Evolutionary conservation across 2,888 invertebrate genomes (phyloP), one percentile per base, ranked within the genome.

Genomic region (Leptarthrus brevirostris): DNA sequence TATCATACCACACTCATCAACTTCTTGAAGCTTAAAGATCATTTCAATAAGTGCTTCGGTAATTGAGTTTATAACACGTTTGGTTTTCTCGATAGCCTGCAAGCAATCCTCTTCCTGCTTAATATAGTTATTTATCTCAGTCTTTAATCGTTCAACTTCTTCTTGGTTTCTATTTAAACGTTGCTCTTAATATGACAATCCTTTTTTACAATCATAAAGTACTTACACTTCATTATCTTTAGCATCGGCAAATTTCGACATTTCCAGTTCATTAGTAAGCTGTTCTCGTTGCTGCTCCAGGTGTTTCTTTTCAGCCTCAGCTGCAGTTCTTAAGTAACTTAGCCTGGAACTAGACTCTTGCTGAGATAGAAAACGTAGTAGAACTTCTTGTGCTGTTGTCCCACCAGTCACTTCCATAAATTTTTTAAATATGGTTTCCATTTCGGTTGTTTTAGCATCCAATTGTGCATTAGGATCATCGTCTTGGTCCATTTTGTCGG

Each of bases 141-240:
- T 83, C 81, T 91, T 91, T 0, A 92, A 81, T 34, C 87, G 86
- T 72, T 89, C 90, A 74, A 92, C 88, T 80, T 91, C 89, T 78
- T 92, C 92, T 79, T 91, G 90, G 77, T 91, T 92, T 75, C 93
- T 94, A 79, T 75, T 84, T 24, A 66, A 30, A 47, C 44, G 12
- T n/a, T 2, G 14, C 10, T 12, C 5, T 66, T 49, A 70, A 70
- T 56, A 18, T 24, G 61, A 73, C 4, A 54, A 18, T 5, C 8
- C 8, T 3, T 14, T 34, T 10, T 49, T 6, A 44, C 34, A 24
- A 74, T 75, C 74, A 73, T 53, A 49, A 34, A 56, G 8, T 0
- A 84, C 89, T 86, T 84, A 94, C 94, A 91, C 90, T 85, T 94
- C 93, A 75, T 90, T 90, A 79, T 93, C 93, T 82, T 92, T 92